phyloP scores from a whole-genome alignment of 2,888 invertebrate genomes.

The Leptopilina syphax region DNA sequence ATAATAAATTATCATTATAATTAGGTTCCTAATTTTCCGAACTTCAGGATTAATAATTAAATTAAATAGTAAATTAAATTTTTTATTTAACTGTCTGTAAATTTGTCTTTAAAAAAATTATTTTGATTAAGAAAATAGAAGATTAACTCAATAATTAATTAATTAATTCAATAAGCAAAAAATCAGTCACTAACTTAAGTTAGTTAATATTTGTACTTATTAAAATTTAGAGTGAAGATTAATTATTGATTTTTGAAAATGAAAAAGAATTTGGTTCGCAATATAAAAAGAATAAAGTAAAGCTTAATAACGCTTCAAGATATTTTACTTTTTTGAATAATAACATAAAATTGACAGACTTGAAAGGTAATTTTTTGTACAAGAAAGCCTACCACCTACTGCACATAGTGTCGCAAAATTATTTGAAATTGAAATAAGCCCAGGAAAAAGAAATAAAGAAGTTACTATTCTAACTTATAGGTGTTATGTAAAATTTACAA shows the following conservation, averaged over 20 bases:
- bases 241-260: not conserved
- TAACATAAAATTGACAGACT: not conserved
- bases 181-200: too few relatives aligned
- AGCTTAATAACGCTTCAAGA: not conserved
- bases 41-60: too few relatives aligned
- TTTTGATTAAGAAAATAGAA: too few relatives aligned
- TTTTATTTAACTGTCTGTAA: too few relatives aligned
- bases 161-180: too few relatives aligned
- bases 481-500: conserved; percentile 9
- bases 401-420: conserved; percentile 1
- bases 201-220: too few relatives aligned
- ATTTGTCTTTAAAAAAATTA: too few relatives aligned
- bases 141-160: too few relatives aligned
- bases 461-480: conserved; percentile 5
- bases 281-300: not conserved
- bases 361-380: not conserved
- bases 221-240: too few relatives aligned
- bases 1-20: too few relatives aligned
- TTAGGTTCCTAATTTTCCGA: too few relatives aligned
- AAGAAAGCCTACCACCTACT: not conserved
- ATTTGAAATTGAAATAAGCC: conserved; percentile 9
- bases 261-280: not conserved
- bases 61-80: too few relatives aligned
- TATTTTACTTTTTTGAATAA: not conserved
- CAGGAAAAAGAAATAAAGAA: not conserved